phyloP scores from a whole-genome alignment of 2,888 invertebrate species.

The Drosophila percnosoma region DNA sequence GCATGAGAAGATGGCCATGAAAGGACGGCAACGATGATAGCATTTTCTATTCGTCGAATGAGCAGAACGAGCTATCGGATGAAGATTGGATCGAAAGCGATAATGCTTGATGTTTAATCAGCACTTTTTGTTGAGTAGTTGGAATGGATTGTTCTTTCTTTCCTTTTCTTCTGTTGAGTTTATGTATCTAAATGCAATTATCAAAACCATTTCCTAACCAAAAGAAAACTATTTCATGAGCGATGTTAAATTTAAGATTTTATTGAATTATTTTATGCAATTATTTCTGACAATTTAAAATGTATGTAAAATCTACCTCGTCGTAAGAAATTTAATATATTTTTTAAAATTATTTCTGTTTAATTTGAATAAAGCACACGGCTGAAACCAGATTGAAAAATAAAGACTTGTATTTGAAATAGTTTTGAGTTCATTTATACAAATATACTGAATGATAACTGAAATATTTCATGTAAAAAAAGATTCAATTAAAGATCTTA shows the following conservation, averaged over 20 bases:
- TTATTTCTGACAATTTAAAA: not conserved
- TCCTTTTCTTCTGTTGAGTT: not conserved
- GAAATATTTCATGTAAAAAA: not conserved
- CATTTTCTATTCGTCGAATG: slow-evolving; percentile 17
- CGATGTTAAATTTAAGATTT: not conserved
- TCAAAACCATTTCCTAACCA: not conserved
- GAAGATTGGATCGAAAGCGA: not conserved
- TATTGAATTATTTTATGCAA: not conserved
- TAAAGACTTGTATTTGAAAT: not conserved
- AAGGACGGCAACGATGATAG: not conserved
- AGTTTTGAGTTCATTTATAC: not conserved
- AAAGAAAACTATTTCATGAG: not conserved
- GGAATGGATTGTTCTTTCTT: not conserved
- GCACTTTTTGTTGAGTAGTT: not conserved
- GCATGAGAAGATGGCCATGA: not conserved
- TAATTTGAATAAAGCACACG: not conserved
- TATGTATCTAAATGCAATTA: not conserved
- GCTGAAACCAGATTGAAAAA: not conserved
- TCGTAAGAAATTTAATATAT: too few relatives aligned
- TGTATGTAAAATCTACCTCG: too few relatives aligned
- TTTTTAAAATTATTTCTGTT: not conserved
- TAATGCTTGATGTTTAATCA: not conserved
- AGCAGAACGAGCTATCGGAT: slow-evolving; percentile 9
- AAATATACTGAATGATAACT: not conserved
- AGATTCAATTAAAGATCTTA: not conserved